phyloP scores from a whole-genome alignment of 1,140 invertebrate genomes.

The Charaxes varanes region DNA sequence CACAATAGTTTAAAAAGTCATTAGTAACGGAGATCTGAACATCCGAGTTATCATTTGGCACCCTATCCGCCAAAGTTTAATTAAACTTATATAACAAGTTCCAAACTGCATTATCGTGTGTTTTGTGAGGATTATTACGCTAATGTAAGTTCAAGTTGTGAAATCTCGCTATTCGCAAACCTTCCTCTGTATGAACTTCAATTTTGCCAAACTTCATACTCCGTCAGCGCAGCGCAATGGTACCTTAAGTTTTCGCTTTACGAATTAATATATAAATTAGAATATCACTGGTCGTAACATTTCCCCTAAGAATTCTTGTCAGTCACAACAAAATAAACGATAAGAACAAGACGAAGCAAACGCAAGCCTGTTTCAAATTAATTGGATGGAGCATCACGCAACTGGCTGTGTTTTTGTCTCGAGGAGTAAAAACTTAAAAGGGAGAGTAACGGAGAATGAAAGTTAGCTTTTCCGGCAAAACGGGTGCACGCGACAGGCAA shows the following conservation, averaged over 20 bases:
- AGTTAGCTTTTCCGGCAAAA: slow-evolving; percentile 7
- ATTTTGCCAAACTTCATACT: not conserved
- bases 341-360: slow-evolving; percentile 11
- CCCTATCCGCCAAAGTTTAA: slow-evolving; percentile 43
- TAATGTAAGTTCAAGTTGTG: not conserved
- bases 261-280: too few species aligned
- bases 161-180: not conserved
- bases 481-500: slow-evolving; percentile 8
- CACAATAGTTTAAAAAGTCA: too few species aligned
- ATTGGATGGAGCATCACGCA: slow-evolving; percentile 15
- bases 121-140: slow-evolving; percentile 8
- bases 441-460: slow-evolving; percentile 9
- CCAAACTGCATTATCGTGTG: slow-evolving; percentile 7
- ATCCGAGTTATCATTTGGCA: slow-evolving; percentile 28
- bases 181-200: not conserved
- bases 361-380: slow-evolving; percentile 8
- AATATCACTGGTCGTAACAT: too few species aligned
- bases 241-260: too few species aligned
- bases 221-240: too few species aligned
- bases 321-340: not conserved
- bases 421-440: slow-evolving; percentile 13
- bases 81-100: slow-evolving; percentile 44
- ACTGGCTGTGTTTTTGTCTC: slow-evolving; percentile 8
- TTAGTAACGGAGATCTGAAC: not conserved
- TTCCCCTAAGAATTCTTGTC: too few species aligned